Conservation (phyloP, 1,140 invertebrate species). For the Calycopis cecrops region DNA sequence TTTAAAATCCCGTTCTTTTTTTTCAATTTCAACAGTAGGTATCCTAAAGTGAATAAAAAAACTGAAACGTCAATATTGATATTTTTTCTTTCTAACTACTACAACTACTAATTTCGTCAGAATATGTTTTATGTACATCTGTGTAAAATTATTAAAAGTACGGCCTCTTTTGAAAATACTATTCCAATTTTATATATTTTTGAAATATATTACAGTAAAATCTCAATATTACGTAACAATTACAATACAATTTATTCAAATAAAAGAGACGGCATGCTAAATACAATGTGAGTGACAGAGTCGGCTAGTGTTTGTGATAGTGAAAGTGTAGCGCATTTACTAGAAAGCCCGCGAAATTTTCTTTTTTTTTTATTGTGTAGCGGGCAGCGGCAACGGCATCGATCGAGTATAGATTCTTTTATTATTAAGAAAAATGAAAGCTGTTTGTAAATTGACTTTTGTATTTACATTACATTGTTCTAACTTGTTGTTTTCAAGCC, state of each 20-base stretch:
- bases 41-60: too few relatives aligned
- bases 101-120: too few relatives aligned
- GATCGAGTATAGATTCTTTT: slow-evolving; percentile 20
- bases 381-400: slow-evolving; percentile 13
- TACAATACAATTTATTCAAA: background rate
- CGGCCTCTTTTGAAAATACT: too few relatives aligned
- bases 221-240: slow-evolving; percentile 2
- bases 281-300: slow-evolving; percentile 11
- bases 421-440: slow-evolving; percentile 17
- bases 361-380: slow-evolving; percentile 15
- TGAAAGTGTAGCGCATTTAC: slow-evolving; percentile 23
- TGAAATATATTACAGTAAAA: too few relatives aligned
- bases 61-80: too few relatives aligned
- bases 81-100: too few relatives aligned
- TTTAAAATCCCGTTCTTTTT: too few relatives aligned
- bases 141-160: too few relatives aligned
- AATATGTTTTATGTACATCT: too few relatives aligned
- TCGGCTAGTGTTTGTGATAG: slow-evolving; percentile 9
- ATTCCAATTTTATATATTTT: too few relatives aligned
- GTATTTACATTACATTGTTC: background rate
- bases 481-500: slow-evolving; percentile 5
- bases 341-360: slow-evolving; percentile 23
- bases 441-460: background rate
- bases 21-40: too few relatives aligned
- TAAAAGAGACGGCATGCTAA: slow-evolving; percentile 9